Evolutionary conservation across 2,797 vertebrate species (phyloP), one percentile per base, ranked within the genome.

Genomic region (Phataginus tricuspis): DNA sequence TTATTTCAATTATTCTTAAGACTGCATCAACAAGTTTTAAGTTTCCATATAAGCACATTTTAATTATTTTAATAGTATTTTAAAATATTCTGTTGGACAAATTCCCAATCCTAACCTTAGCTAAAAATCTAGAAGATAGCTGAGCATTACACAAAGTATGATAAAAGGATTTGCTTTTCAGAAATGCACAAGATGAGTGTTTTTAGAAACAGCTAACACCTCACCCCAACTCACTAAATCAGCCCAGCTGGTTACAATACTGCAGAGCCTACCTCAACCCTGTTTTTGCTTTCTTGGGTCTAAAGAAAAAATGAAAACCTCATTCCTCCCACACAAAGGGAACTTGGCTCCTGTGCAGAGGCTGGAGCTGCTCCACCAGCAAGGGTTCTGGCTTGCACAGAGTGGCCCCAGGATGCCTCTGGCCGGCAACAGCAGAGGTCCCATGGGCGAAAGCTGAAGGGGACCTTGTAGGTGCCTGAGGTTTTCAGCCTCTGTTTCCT

Each of bases 1-100:
- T 86, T 85, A 82, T 59, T 87, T 95, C 72, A 94, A 8, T 21
- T 13, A 84, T 39, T 34, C 96, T 61, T 14, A 97, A 85, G 31
- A 78, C 68, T 80, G 64, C 4, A 63, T 45, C 53, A 80, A 90
- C 87, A 96, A 59, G 71, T 80, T 89, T 66, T 25, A 71, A 53
- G 37, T 68, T 74, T 57, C 57, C 53, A 77, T 4, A 45, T 15
- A 51, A 85, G 57, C 37, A 23, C 5, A 2, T 74, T 90, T 84
- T 55, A 78, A 84, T 37, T 78, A 61, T 25, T 69, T 49, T 23
- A 68, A 45, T 2, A 37, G 42, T 59, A 68, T 77, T 83, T 79
- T 92, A 27, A 86, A 66, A 72, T 53, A 85, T 18, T 86, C 53
- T 66, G 72, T 66, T 77, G 21, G 37, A 55, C n/a, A 72, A 93